Conservation (phyloP, 2,888 invertebrate species). For the Melieria omissa region DNA sequence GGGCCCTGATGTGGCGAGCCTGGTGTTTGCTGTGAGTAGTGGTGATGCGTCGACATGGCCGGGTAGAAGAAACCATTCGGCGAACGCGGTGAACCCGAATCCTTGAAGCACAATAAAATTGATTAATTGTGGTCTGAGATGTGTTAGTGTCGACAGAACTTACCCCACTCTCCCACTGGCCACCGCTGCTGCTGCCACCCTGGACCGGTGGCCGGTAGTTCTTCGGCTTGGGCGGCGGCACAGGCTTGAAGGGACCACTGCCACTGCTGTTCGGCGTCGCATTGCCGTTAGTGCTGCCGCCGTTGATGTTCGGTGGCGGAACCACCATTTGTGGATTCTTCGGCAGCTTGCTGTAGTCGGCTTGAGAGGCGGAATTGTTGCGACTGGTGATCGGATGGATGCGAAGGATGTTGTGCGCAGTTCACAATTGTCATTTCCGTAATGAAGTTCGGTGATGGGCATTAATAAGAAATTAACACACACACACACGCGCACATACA, state of each 20-base stretch:
- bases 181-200: conserved; percentile 56
- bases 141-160: conserved; percentile 39
- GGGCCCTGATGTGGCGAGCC: conserved; percentile 57
- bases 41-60: conserved; percentile 63
- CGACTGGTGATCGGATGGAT: conserved; percentile 61
- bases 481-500: conserved; percentile 48
- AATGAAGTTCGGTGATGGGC: conserved; percentile 17
- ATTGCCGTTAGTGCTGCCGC: conserved; percentile 48
- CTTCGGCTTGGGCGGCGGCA: conserved; percentile 93
- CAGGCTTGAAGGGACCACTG: conserved; percentile 79
- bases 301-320: conserved; percentile 58
- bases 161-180: conserved; percentile 70
- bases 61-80: conserved; percentile 68
- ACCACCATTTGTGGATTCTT: conserved; percentile 63
- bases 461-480: conserved; percentile 18
- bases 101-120: conserved; percentile 47
- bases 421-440: neutral
- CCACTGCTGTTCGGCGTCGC: conserved; percentile 50
- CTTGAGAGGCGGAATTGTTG: conserved; percentile 73
- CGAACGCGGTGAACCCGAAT: conserved; percentile 65
- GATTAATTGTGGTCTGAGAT: no score
- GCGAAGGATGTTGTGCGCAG: no score
- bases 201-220: conserved; percentile 84
- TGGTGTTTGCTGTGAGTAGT: conserved; percentile 59
- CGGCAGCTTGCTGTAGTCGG: conserved; percentile 70